Evolutionary conservation across 2,888 invertebrate species (phyloP).

Genomic region (Lissonota sp.): DNA sequence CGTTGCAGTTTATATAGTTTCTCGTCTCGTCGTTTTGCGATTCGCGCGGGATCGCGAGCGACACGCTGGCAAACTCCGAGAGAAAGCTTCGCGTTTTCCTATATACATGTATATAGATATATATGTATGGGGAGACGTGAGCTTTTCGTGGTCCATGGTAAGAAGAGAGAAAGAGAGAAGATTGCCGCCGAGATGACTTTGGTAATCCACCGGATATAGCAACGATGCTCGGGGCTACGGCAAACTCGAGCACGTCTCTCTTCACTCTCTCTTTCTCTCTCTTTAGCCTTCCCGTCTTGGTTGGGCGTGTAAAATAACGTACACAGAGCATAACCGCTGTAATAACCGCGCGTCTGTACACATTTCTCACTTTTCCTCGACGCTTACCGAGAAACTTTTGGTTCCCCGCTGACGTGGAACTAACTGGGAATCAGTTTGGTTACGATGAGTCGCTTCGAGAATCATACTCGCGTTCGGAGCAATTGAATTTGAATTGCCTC

Average conservation of each 20-base stretch:
- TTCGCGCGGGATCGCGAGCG: slow-evolving; percentile 33
- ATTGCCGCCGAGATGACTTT: slow-evolving; percentile 60
- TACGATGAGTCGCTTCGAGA: no score
- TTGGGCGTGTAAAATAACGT: slow-evolving; percentile 14
- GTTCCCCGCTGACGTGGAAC: no score
- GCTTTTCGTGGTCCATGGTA: no score
- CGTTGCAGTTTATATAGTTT: slow-evolving; percentile 71
- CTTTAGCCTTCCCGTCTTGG: slow-evolving; percentile 26
- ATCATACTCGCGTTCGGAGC: no score
- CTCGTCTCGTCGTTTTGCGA: slow-evolving; percentile 59
- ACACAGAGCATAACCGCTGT: slow-evolving; percentile 18
- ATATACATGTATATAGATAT: no score
- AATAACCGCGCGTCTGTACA: slow-evolving; percentile 26
- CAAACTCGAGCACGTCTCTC: slow-evolving; percentile 58
- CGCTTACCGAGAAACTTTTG: no score
- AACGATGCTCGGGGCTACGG: slow-evolving; percentile 47
- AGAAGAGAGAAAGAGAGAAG: slow-evolving; percentile 21
- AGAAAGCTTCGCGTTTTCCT: slow-evolving; percentile 36
- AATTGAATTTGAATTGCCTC: no score
- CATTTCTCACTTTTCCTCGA: no score
- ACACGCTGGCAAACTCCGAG: slow-evolving; percentile 58
- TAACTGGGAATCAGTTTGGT: no score
- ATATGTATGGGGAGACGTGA: background rate
- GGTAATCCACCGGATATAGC: slow-evolving; percentile 63
- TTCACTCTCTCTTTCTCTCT: slow-evolving; percentile 48